Percentiles rank a stretch among this genome's conserved stretches.
Conservation (phyloP, 2,797 vertebrate genomes). For the Hapalemur alaotrensis region DNA sequence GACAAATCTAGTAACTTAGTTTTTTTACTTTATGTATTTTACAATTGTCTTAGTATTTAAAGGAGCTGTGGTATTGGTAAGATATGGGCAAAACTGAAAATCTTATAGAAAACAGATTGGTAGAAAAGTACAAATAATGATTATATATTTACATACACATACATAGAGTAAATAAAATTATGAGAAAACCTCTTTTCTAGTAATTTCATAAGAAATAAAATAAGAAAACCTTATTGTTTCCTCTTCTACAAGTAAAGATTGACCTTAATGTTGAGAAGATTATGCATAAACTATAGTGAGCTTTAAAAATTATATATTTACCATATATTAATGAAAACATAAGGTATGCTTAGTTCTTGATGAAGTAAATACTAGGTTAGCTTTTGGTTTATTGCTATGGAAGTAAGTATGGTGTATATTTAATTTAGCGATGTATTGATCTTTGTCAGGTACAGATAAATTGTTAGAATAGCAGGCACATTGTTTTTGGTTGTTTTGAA, state of each 20-base stretch:
- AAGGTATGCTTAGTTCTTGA: background rate
- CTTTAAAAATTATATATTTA: conserved; percentile 15
- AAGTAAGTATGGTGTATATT: background rate
- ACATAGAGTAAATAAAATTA: background rate
- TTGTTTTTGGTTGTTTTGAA: background rate
- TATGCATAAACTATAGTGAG: background rate
- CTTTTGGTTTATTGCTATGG: background rate
- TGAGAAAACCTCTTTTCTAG: background rate
- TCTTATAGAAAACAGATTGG: background rate
- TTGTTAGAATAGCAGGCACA: background rate
- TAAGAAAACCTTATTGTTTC: no score
- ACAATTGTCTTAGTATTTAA: background rate
- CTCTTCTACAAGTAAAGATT: background rate
- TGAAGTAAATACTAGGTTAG: background rate
- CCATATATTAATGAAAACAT: background rate
- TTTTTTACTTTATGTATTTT: background rate
- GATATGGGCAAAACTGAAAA: background rate
- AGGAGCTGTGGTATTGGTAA: background rate
- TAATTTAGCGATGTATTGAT: background rate
- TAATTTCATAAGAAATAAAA: no score
- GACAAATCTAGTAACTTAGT: background rate
- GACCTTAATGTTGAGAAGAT: background rate
- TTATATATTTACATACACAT: background rate
- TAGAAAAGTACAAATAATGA: background rate
- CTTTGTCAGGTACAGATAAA: background rate